Evolutionary conservation across 2,113 vertebrate species (phyloP).

Genomic region (Quiscalus mexicanus): DNA sequence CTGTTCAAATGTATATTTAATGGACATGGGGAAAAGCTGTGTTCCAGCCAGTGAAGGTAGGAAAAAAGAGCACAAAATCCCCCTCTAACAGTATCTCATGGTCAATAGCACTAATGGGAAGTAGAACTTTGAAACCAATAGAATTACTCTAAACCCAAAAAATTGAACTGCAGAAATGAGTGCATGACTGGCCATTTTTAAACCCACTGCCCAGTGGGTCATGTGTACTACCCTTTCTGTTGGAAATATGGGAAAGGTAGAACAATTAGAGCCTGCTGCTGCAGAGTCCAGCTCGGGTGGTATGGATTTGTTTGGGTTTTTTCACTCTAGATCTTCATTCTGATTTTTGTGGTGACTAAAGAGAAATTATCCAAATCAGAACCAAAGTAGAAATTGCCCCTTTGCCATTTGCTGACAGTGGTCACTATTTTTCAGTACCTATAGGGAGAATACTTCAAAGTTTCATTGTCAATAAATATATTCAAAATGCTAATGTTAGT

Average conservation of each 20-base stretch:
- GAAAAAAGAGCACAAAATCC: background rate
- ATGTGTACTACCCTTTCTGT: background rate
- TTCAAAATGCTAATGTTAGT: background rate
- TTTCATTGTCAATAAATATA: background rate
- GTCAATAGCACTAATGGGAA: background rate
- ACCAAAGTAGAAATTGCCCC: background rate
- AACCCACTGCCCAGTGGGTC: background rate
- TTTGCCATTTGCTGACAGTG: background rate
- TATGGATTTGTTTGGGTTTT: background rate
- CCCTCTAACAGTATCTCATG: background rate
- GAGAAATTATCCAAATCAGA: background rate
- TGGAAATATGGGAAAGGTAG: background rate
- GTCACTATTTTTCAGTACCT: background rate
- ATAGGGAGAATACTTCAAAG: background rate
- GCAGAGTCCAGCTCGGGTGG: background rate
- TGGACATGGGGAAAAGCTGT: conserved; percentile 51
- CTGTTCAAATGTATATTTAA: conserved; percentile 73
- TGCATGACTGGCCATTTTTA: background rate
- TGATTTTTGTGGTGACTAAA: background rate
- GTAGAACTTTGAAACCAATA: background rate
- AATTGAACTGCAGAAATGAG: conserved; percentile 3
- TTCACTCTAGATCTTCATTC: background rate
- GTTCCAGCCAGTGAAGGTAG: conserved; percentile 21
- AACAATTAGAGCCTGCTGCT: background rate
- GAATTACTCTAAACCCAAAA: background rate